A percentile compares a stretch with the other conserved stretches of the same genome.
These are phyloP conservation scores for Falco naumanni DNA, from an alignment of 2,797 vertebrate species.

Conservation along the genomic window DNA sequence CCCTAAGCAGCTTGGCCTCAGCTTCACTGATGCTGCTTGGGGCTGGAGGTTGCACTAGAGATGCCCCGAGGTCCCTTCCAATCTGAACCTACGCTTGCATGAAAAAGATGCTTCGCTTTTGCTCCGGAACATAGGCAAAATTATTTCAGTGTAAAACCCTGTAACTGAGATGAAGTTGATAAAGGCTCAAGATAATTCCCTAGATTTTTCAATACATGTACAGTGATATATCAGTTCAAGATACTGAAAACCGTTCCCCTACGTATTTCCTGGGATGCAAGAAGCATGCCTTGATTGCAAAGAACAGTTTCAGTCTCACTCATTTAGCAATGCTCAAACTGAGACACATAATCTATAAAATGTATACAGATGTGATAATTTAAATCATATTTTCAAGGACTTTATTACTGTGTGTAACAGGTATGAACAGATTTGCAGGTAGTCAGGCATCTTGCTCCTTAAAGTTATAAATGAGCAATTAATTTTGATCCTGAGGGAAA, in stretches of 20 bases:
- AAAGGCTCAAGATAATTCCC: not conserved
- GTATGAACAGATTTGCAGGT: not conserved
- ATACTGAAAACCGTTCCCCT: not conserved
- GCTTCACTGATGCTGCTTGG: not conserved
- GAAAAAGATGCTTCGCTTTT: not conserved
- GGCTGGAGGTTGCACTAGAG: not conserved
- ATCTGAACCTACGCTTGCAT: not conserved
- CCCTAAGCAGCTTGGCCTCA: not conserved
- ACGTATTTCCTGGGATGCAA: not conserved
- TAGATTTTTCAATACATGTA: not conserved
- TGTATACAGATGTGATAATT: not conserved
- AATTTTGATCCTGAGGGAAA: not conserved
- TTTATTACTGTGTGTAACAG: not conserved
- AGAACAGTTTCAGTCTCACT: not conserved
- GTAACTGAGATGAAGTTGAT: not conserved
- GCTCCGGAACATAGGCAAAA: not conserved
- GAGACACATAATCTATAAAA: not conserved
- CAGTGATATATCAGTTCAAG: not conserved
- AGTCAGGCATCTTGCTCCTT: not conserved
- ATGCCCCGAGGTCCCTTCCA: not conserved
- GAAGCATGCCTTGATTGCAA: not conserved
- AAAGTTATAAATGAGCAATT: slow-evolving; percentile 12
- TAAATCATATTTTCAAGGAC: not conserved
- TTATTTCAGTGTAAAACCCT: not conserved
- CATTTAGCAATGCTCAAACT: not conserved